A percentile compares a stretch with the other conserved stretches of the same genome.
phyloP scores from a whole-genome alignment of 2,113 vertebrate species.

The Callaeas wilsoni region DNA sequence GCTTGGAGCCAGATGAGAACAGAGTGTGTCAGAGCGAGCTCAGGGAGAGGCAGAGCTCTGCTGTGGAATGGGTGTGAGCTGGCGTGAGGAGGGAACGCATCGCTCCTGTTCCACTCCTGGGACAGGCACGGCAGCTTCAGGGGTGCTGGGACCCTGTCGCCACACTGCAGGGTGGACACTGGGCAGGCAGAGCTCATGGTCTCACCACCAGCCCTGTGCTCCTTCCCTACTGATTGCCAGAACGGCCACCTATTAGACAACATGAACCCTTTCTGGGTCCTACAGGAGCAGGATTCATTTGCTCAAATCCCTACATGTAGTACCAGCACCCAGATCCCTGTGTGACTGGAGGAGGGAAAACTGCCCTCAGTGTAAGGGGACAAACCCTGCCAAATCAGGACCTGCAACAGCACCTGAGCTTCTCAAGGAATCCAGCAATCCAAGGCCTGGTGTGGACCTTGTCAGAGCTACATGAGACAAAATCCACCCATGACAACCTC shows the following conservation, averaged over 20 bases:
- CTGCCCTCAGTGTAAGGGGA: not conserved
- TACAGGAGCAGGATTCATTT: not conserved
- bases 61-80: not conserved
- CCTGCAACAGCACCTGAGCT: not conserved
- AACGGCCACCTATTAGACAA: not conserved
- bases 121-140: not conserved
- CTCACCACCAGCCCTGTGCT: not conserved
- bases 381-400: not conserved
- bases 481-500: not conserved
- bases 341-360: not conserved
- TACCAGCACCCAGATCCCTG: not conserved
- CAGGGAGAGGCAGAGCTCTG: not conserved
- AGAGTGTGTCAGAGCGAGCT: not conserved
- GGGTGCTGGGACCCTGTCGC: not conserved
- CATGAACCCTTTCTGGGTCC: not conserved
- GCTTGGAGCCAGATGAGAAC: not conserved
- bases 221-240: not conserved
- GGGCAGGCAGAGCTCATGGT: not conserved
- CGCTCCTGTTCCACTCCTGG: not conserved
- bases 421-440: not conserved
- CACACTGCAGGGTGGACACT: accelerated
- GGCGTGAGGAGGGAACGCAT: accelerated
- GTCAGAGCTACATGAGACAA: not conserved
- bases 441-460: not conserved
- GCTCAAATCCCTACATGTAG: not conserved